A percentile compares a stretch with the other conserved stretches of the same genome.
phyloP scores from a whole-genome alignment of 1,140 invertebrate genomes.

The Lerema accius region DNA sequence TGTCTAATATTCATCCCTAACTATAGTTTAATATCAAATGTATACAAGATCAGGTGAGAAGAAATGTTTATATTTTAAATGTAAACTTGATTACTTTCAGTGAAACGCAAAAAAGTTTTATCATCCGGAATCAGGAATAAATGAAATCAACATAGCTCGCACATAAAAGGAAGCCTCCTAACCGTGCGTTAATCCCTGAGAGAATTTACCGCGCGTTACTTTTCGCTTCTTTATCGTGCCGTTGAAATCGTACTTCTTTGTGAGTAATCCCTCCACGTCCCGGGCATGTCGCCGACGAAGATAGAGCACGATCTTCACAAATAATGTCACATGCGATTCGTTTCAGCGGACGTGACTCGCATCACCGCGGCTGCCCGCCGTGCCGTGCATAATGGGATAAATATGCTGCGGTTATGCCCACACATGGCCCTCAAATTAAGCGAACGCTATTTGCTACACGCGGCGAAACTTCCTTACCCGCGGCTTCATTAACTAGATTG shows the following conservation, averaged over 20 bases:
- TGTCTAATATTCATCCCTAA: too few species aligned
- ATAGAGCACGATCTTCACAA: constrained; percentile 83
- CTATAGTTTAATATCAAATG: too few species aligned
- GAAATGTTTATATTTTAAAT: neutral
- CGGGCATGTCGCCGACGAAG: constrained; percentile 78
- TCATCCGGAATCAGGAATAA: constrained; percentile 20
- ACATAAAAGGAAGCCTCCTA: constrained; percentile 46
- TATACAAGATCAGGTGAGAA: neutral
- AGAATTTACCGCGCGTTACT: constrained; percentile 73
- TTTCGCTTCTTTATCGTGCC: constrained; percentile 78
- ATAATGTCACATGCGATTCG: constrained; percentile 83
- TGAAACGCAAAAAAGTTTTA: neutral
- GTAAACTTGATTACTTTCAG: too few species aligned
- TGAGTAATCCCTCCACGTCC: constrained; percentile 81
- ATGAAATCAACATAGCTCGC: constrained; percentile 28
- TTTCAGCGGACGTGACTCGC: constrained; percentile 80
- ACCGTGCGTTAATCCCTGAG: constrained; percentile 71
- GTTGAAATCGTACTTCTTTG: constrained; percentile 82
- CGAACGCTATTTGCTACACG: constrained; percentile 73
- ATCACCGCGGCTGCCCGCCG: constrained; percentile 68
- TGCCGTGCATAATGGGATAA: constrained; percentile 81
- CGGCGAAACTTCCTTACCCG: constrained; percentile 63
- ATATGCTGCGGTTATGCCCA: constrained; percentile 79
- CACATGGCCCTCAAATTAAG: constrained; percentile 80
- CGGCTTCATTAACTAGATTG: constrained; percentile 71